Evolutionary conservation across 1,140 invertebrate species (phyloP).

Genomic region (Streblospio benedicti): DNA sequence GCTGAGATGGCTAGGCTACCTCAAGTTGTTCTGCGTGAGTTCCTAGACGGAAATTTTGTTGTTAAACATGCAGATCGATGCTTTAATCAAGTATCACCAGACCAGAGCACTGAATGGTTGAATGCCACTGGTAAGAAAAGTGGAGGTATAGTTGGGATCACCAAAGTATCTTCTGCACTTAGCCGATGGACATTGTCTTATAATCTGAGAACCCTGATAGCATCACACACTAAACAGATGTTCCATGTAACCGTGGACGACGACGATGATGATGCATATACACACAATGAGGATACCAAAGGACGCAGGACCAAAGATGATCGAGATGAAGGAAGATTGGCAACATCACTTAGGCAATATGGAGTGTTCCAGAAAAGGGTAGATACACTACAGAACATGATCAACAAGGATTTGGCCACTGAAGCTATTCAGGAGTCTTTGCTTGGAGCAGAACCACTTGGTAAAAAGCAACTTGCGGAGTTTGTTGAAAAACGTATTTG

Average conservation of each 20-base stretch:
- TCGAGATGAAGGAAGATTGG: not conserved
- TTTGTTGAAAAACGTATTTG: too few species aligned
- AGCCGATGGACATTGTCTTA: slow-evolving; percentile 2
- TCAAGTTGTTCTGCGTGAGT: not conserved
- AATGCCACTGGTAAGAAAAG: not conserved
- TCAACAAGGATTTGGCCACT: too few species aligned
- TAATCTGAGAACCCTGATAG: not conserved
- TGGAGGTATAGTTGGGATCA: not conserved
- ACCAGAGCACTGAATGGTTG: not conserved
- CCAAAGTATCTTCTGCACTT: slow-evolving; percentile 3
- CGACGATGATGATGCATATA: not conserved
- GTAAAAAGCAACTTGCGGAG: too few species aligned
- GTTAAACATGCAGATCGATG: slow-evolving; percentile 4
- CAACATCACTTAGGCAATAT: not conserved
- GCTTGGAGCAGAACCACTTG: too few species aligned
- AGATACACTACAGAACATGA: too few species aligned
- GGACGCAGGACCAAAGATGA: not conserved
- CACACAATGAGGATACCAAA: not conserved
- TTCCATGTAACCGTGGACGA: not conserved
- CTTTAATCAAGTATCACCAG: slow-evolving; percentile 4
- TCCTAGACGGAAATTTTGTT: slow-evolving; percentile 3
- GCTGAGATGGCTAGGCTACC: slow-evolving; percentile 1
- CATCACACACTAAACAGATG: not conserved
- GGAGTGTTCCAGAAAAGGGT: too few species aligned
- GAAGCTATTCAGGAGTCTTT: too few species aligned